phyloP scores from a whole-genome alignment of 2,888 invertebrate species.

The Pasiphila rectangulata region DNA sequence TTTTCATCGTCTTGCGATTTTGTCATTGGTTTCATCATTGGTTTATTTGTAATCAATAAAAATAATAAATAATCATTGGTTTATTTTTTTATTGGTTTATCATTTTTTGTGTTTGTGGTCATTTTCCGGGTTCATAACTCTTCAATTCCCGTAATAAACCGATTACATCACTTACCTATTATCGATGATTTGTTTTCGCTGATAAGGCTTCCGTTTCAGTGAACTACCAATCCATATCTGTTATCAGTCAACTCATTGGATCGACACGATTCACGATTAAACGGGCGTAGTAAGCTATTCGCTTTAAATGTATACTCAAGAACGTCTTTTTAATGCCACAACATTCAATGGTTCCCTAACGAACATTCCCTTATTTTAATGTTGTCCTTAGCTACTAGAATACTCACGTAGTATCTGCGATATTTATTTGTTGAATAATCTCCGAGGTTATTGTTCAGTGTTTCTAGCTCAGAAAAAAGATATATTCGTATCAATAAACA shows the following conservation, averaged over 20 bases:
- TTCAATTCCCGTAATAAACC: neutral
- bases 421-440: no score
- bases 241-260: slow-evolving; percentile 52
- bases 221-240: slow-evolving; percentile 45
- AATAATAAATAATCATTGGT: no score
- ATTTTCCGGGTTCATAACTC: neutral
- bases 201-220: slow-evolving; percentile 39
- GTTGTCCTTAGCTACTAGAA: slow-evolving; percentile 18
- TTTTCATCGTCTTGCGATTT: no score
- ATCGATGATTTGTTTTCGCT: slow-evolving; percentile 35
- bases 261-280: slow-evolving; percentile 42
- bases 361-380: slow-evolving; percentile 27
- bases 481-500: no score
- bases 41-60: no score
- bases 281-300: slow-evolving; percentile 47
- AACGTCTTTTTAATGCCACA: slow-evolving; percentile 43
- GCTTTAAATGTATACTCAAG: slow-evolving; percentile 39
- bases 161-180: slow-evolving; percentile 27
- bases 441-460: no score
- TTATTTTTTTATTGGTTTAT: no score
- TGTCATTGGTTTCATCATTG: no score
- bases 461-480: no score
- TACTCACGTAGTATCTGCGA: slow-evolving; percentile 19
- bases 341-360: slow-evolving; percentile 34
- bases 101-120: no score